Evolutionary conservation across 2,888 invertebrate genomes (phyloP).

Genomic region (Pycnomerus fuliginosus): DNA sequence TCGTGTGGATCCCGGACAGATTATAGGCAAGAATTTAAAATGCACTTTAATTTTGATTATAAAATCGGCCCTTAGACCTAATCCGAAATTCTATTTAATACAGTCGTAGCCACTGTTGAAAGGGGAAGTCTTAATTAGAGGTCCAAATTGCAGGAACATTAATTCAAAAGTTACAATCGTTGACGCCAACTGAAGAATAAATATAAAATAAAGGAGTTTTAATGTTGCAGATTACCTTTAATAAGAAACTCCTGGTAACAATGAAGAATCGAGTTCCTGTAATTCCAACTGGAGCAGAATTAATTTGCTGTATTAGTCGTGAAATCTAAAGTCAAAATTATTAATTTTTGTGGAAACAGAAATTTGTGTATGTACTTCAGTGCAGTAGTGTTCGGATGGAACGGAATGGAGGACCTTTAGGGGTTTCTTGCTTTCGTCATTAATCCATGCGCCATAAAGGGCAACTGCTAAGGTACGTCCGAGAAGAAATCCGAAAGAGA

Average conservation of each 20-base stretch:
- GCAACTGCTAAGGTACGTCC: conserved; percentile 58
- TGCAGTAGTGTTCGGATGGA: conserved; percentile 49
- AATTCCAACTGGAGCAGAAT: conserved; percentile 58
- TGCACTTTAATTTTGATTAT: too few species aligned
- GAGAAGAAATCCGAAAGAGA: conserved; percentile 65
- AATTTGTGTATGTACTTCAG: too few species aligned
- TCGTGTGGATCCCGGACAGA: too few species aligned
- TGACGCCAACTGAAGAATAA: conserved; percentile 39
- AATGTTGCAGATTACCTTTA: conserved; percentile 45
- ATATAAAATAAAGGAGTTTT: conserved; percentile 5
- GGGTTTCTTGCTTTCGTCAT: conserved; percentile 49
- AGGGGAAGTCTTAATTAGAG: conserved; percentile 18
- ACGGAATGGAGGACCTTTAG: conserved; percentile 48
- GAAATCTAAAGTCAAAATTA: conserved; percentile 53
- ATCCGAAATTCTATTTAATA: too few species aligned
- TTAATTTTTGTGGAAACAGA: conserved; percentile 20
- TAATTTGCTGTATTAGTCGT: conserved; percentile 61
- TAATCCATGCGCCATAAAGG: conserved; percentile 45
- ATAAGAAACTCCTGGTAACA: conserved; percentile 58
- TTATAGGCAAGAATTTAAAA: too few species aligned
- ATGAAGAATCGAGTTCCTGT: conserved; percentile 62
- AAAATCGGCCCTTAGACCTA: too few species aligned
- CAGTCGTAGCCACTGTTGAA: conserved; percentile 4
- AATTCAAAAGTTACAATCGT: conserved; percentile 45
- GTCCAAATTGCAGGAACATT: conserved; percentile 44